A percentile compares a stretch with the other conserved stretches of the same genome.
These are phyloP conservation scores for Thymelicus acteon DNA, from an alignment of 2,888 invertebrate genomes.

Conservation along the genomic window DNA sequence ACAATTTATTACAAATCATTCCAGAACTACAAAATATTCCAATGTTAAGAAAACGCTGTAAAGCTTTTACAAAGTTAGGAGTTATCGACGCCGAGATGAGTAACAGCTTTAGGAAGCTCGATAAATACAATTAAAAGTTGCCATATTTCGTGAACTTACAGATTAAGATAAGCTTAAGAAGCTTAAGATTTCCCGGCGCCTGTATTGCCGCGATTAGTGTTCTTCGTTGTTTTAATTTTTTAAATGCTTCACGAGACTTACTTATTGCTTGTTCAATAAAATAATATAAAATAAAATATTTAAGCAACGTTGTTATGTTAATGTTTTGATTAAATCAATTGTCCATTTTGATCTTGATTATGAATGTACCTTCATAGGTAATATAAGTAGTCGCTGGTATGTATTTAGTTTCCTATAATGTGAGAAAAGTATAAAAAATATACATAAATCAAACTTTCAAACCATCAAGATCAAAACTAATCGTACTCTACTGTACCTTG, in stretches of 20 bases:
- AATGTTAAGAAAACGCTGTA: background rate
- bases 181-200: slow-evolving; percentile 14
- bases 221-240: slow-evolving; percentile 1
- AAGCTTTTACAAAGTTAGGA: background rate
- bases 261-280: background rate
- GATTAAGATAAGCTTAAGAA: slow-evolving; percentile 3
- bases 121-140: slow-evolving; percentile 50
- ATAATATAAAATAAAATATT: too few relatives aligned
- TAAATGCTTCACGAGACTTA: background rate
- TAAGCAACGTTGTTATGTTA: too few relatives aligned
- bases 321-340: too few relatives aligned
- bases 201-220: slow-evolving; percentile 6
- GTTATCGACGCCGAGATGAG: slow-evolving; percentile 13
- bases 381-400: too few relatives aligned
- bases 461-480: too few relatives aligned
- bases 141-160: slow-evolving; percentile 38
- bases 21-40: background rate
- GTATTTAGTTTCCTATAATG: too few relatives aligned
- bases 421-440: too few relatives aligned
- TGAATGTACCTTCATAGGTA: too few relatives aligned
- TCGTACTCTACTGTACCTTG: too few relatives aligned
- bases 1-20: background rate
- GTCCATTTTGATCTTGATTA: too few relatives aligned
- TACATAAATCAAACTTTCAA: too few relatives aligned
- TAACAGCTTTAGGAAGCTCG: slow-evolving; percentile 35